Base-by-base conservation (phyloP, 2,113 vertebrate genomes). In the Ptilonorhynchus violaceus region DNA sequence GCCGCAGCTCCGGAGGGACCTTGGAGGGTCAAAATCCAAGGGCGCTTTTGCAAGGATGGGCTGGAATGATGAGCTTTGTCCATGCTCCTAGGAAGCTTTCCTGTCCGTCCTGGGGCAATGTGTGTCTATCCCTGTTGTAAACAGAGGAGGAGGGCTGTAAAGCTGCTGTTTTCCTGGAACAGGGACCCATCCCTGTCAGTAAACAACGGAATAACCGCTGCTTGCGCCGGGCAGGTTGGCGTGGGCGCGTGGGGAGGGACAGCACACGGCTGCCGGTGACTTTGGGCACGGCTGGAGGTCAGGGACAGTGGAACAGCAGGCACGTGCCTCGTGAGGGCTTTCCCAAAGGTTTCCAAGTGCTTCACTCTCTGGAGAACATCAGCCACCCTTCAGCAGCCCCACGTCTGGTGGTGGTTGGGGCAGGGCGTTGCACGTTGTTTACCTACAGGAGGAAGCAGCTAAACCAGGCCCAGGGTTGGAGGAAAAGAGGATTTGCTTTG, bases 221-320 rank as follows among this genome's bases (percentile, higher is more conserved):
- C 46, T 6, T 6, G 53, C 3, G 11, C 75, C 2, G 2, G 30
- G n/a, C 8, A 30, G 42, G 24, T 64, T 17, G 68, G 35, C 0
- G 55, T 42, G 70, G 62, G 75, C 2, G 28, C 11, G 67, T 52
- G 46, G 37, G 39, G 20, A 72, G 35, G 39, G 53, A 22, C 3
- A 60, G 39, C 64, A 16, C 10, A 0, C 1, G 4, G 42, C 9
- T 7, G 11, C 7, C 0, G 1, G 30, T 31, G 74, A 30, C n/a
- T 80, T 76, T 7, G 11, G 41, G 53, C 28, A 1, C 3, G 46
- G 41, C 55, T 83, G 85, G 31, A 35, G 59, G 28, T 56, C 67
- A 68, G 15, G 33, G 52, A 13, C 1, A 27, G 62, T 55, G 44
- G 39, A 37, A 52, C 4, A 42, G 3, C 9, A 10, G 23, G 4